A percentile compares a stretch with the other conserved stretches of the same genome.
Conservation (phyloP, 2,113 vertebrate genomes). For the Mormyrus lacerda region DNA sequence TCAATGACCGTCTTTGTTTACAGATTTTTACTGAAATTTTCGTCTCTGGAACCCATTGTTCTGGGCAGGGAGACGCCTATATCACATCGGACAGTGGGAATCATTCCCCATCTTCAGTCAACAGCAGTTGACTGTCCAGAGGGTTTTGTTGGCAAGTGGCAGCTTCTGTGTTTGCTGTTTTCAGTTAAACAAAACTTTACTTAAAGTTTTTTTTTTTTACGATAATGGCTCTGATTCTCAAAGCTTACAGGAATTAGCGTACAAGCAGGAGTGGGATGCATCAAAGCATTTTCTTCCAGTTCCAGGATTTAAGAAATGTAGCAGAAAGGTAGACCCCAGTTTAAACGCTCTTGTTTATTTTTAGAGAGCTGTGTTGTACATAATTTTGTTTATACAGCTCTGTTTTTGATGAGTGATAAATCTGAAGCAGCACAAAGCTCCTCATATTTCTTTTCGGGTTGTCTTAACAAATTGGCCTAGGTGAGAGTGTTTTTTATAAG, state of each 20-base stretch:
- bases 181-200: background rate
- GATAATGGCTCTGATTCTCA: background rate
- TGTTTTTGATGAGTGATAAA: constrained; percentile 51
- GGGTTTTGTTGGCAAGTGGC: background rate
- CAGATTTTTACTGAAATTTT: background rate
- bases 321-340: background rate
- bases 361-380: constrained; percentile 56
- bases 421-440: constrained; percentile 29
- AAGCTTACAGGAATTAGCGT: background rate
- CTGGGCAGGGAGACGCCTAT: background rate
- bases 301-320: background rate
- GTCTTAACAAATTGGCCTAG: constrained; percentile 19
- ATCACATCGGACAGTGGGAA: background rate
- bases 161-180: background rate
- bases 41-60: background rate
- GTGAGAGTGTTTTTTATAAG: constrained; percentile 26
- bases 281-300: background rate
- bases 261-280: background rate
- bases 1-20: background rate
- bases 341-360: background rate
- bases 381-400: constrained; percentile 63
- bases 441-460: constrained; percentile 18
- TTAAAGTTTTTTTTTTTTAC: background rate
- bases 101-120: background rate
- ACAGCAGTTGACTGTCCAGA: background rate